Conservation (phyloP, 1,140 invertebrate species). For the Rhyacophila brunnea region DNA sequence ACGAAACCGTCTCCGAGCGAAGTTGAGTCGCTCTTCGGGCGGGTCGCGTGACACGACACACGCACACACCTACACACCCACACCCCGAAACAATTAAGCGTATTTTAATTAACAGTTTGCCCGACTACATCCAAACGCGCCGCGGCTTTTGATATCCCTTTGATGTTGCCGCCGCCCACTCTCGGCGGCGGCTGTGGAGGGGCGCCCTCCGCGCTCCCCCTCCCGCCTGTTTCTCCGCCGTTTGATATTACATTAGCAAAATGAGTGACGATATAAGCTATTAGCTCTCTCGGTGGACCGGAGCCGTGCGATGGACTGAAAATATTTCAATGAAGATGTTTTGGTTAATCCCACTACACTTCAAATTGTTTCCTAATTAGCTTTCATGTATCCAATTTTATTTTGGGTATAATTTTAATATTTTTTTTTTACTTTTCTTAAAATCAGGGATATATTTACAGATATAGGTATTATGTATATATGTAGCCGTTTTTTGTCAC, state of each 20-base stretch:
- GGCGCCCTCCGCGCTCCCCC: background rate
- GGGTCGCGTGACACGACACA: constrained; percentile 3
- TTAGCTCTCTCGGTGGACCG: constrained; percentile 12
- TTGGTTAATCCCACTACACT: too few relatives aligned
- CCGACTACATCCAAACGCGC: background rate
- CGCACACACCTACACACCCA: background rate
- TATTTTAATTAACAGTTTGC: too few relatives aligned
- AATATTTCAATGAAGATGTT: too few relatives aligned
- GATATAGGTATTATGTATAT: too few relatives aligned
- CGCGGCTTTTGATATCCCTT: background rate
- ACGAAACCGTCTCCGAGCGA: too few relatives aligned
- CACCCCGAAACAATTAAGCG: background rate
- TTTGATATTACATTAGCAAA: constrained; percentile 37
- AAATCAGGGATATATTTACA: too few relatives aligned
- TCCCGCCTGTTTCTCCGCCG: constrained; percentile 13
- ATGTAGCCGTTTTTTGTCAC: too few relatives aligned
- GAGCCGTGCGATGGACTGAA: constrained; percentile 6
- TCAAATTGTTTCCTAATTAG: too few relatives aligned
- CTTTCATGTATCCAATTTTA: too few relatives aligned
- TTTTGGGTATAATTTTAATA: too few relatives aligned
- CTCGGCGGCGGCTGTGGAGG: background rate
- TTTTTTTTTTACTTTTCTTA: too few relatives aligned
- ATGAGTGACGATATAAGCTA: constrained; percentile 34
- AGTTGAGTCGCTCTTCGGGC: too few relatives aligned
- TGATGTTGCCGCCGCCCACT: background rate